Conservation (phyloP, 2,888 invertebrate genomes). For the Hedya salicella region DNA sequence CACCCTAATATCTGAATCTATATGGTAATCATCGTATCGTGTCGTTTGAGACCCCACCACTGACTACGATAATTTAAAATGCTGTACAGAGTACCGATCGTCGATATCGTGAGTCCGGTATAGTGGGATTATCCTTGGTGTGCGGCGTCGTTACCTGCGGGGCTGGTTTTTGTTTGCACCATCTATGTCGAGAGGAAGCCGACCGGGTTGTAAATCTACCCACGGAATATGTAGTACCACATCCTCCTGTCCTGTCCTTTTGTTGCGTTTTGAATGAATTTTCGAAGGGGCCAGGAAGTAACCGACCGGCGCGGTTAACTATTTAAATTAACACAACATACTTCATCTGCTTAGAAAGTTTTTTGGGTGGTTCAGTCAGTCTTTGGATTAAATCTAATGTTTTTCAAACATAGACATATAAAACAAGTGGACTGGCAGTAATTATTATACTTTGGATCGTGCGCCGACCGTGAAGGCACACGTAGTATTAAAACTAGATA, state of each 20-base stretch:
- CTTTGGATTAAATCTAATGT: no score
- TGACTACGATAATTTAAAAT: constrained; percentile 7
- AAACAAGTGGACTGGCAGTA: no score
- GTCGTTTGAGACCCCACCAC: no score
- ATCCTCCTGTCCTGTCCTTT: constrained; percentile 52
- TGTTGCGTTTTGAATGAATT: constrained; percentile 63
- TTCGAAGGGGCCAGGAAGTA: constrained; percentile 65
- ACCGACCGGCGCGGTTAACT: constrained; percentile 69
- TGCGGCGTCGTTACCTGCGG: constrained; percentile 58
- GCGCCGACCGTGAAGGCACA: no score
- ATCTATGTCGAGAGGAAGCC: constrained; percentile 68
- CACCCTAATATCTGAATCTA: no score
- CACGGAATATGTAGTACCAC: constrained; percentile 35
- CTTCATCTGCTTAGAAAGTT: constrained; percentile 52
- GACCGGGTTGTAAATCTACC: constrained; percentile 48
- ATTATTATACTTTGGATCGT: no score
- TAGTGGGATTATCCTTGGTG: constrained; percentile 48
- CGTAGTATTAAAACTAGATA: no score
- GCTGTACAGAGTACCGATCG: constrained; percentile 25
- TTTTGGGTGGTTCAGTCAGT: neutral
- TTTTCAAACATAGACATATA: no score
- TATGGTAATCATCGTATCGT: no score
- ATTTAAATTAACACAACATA: constrained; percentile 59
- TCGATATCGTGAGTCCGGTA: constrained; percentile 55
- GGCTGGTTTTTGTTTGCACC: constrained; percentile 66